Evolutionary conservation across 2,888 invertebrate genomes (phyloP), one percentile per base, ranked within the genome.

Genomic region (Plutella xylostella): DNA sequence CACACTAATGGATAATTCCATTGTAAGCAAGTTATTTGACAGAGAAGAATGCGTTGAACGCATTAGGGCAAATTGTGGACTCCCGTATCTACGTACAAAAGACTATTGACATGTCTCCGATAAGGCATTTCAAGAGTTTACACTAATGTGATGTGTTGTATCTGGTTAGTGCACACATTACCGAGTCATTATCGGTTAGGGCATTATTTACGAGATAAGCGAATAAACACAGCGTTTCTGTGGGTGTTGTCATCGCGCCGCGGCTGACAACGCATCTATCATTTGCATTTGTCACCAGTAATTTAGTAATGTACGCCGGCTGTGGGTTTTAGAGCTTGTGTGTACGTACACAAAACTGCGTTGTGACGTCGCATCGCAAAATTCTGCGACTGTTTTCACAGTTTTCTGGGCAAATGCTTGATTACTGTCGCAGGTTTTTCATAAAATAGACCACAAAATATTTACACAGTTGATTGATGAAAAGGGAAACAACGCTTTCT

Each of bases 171-270:
- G 67, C 72, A 76, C 69, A 71, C 73, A 33, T 72, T 74, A 79
- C 79, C 78, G 79, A 79, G 70, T 74, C 71, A 72, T 80, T 80
- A 79, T 82, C 79, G 72, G 75, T 72, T 74, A 70, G 69, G 71
- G 71, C 72, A 72, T 78, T 77, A 75, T 69, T 61, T 65, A 68
- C 58, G 70, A 72, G 79, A 80, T 80, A 80, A 80, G 75, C 70
- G 78, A 76, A 79, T 69, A 77, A 71, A 72, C 68, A 67, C 51
- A 57, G 43, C 28, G 39, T 48, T 42, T 45, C 46, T 19, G 45
- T 31, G 28, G 33, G 22, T 34, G 19, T 4, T 21, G 43, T 40
- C 9, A 40, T 40, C 11, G 28, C 7, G n/a, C n/a, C n/a, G n/a
- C n/a, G n/a, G n/a, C n/a, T n/a, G n/a, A n/a, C n/a, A n/a, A n/a